These are phyloP conservation scores for Dendrolimus pini DNA, from an alignment of 2,888 invertebrate genomes.

Conservation along the genomic window DNA sequence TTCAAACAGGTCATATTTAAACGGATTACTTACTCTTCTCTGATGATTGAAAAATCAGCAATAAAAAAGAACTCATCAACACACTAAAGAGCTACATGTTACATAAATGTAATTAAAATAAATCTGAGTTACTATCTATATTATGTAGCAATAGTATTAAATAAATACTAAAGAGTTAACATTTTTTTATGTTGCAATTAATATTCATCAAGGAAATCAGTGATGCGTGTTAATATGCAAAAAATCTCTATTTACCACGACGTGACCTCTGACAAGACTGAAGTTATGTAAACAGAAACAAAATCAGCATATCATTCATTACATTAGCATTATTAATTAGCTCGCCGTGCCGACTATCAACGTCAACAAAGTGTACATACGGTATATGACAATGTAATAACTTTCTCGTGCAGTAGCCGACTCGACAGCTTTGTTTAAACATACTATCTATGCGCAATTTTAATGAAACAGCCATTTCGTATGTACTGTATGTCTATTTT, in stretches of 20 bases:
- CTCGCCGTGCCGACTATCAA: conserved; percentile 9
- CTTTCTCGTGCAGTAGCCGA: conserved; percentile 24
- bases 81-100: too few relatives aligned
- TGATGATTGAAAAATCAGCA: too few relatives aligned
- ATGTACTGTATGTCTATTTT: too few relatives aligned
- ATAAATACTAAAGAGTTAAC: too few relatives aligned
- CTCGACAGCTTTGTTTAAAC: neutral
- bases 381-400: conserved; percentile 37
- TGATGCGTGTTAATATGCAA: neutral
- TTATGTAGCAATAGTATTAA: too few relatives aligned
- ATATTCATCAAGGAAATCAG: neutral
- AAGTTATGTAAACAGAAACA: conserved; percentile 20
- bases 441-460: neutral
- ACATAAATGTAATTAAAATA: too few relatives aligned
- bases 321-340: conserved; percentile 36
- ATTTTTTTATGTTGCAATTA: neutral
- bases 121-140: too few relatives aligned
- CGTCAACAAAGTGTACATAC: conserved; percentile 22
- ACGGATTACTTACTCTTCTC: too few relatives aligned
- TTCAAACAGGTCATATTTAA: too few relatives aligned
- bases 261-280: conserved; percentile 28
- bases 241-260: conserved; percentile 8
- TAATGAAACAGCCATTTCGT: neutral
- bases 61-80: too few relatives aligned
- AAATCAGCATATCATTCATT: conserved; percentile 10